Base-by-base conservation (phyloP, 2,113 vertebrate species). In the Sterna hirundo region DNA sequence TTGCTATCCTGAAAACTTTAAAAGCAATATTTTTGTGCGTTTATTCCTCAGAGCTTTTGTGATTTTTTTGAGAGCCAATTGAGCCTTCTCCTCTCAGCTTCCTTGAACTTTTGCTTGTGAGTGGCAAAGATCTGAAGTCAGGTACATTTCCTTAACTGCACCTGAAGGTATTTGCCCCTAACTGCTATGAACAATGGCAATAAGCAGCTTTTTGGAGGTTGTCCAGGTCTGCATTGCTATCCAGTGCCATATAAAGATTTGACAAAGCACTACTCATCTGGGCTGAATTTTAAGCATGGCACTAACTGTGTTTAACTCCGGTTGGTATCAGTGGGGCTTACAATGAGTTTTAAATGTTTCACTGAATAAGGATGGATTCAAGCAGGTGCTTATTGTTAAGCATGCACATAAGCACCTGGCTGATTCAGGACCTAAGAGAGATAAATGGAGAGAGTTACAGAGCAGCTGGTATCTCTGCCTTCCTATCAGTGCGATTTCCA, bases 391-490 rank as follows among this genome's bases (percentile, higher is more conserved):
- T 38, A 72, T 66, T 47, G 60, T 86, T 95, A 93, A 88, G 84
- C 38, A 70, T 14, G 62, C 76, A 94, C 51, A 36, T 70, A 96
- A 83, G 66, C 58, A 87, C 74, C 84, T 78, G 83, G 19, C 42
- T 86, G 36, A 64, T 57, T 76, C 38, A 64, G 84, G 54, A 38
- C 70, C 49, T 60, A 64, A 66, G 58, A 94, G 86, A 88, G 81
- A 94, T 44, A 92, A 93, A 94, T 71, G 75, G 65, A 47, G 64
- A 87, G 89, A 88, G 62, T 40, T 80, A 15, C 25, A 62, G 81
- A 96, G 84, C 96, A 96, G 91, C 91, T 95, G 93, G 42, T 83
- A 71, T 77, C 60, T 72, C 71, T 90, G 68, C 51, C n/a, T 87
- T 83, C 32, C n/a, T 66, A 52, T 70, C 89, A 83, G 51, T 15